Conservation (phyloP, 1,140 invertebrate species). For the Stegodyphus mimosarum region DNA sequence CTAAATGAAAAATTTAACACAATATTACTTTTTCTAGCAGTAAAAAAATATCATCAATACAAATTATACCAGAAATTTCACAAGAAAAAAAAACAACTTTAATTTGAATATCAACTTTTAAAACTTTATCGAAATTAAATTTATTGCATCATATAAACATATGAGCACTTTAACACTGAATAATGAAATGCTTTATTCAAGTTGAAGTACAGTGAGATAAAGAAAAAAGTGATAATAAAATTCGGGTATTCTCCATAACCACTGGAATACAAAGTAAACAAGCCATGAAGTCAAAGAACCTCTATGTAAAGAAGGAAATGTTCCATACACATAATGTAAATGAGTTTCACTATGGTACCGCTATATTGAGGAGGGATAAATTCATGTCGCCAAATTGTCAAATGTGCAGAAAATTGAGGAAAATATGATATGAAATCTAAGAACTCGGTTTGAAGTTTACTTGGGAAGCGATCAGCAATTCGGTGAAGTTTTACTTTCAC, state of each 20-base stretch:
- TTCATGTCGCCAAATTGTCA: no score
- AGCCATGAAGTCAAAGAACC: not conserved
- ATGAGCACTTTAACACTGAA: not conserved
- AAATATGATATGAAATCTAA: no score
- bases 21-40: not conserved
- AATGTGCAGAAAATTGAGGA: no score
- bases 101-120: not conserved
- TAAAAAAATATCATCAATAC: not conserved
- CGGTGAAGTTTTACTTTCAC: no score
- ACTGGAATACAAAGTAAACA: not conserved
- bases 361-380: no score
- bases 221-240: not conserved
- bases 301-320: no score
- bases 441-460: no score
- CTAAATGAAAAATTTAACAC: no score
- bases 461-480: no score
- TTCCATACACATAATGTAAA: no score
- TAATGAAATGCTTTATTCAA: not conserved
- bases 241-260: not conserved
- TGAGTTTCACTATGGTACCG: no score
- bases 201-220: not conserved
- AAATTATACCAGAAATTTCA: not conserved
- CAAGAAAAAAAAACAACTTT: not conserved
- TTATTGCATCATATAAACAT: not conserved
- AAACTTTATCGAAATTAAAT: not conserved